Percentiles rank a stretch among this genome's conserved stretches.
These are phyloP conservation scores for Charanyca ferruginea DNA, from an alignment of 2,888 invertebrate genomes.

Conservation along the genomic window DNA sequence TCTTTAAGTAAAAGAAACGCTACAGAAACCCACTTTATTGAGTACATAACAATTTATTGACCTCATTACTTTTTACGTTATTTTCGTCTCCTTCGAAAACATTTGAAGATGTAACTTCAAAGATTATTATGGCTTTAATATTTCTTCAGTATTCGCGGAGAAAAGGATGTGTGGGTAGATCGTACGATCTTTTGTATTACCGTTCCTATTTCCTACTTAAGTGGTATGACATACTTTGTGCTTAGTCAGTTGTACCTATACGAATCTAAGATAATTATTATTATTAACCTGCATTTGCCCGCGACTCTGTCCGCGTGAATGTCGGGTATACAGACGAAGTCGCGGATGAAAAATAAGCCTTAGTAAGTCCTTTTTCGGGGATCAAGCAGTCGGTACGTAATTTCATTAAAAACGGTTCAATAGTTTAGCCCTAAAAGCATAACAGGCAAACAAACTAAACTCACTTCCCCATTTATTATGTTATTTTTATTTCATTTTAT, in stretches of 20 bases:
- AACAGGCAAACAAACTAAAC: too few relatives aligned
- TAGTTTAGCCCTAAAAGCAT: too few relatives aligned
- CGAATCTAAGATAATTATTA: too few relatives aligned
- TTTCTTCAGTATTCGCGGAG: constrained; percentile 30
- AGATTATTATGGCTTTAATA: constrained; percentile 47
- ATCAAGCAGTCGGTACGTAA: too few relatives aligned
- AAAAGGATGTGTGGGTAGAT: constrained; percentile 8
- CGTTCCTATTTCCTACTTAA: constrained; percentile 11
- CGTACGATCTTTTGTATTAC: not conserved
- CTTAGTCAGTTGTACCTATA: not conserved
- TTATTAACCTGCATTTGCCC: too few relatives aligned
- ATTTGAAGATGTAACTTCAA: constrained; percentile 57
- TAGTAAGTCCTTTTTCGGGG: too few relatives aligned
- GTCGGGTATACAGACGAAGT: too few relatives aligned
- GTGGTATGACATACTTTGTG: not conserved
- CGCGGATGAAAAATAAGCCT: too few relatives aligned
- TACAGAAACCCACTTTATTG: constrained; percentile 32
- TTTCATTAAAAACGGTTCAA: too few relatives aligned
- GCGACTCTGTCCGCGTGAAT: too few relatives aligned
- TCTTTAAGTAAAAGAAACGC: constrained; percentile 33
- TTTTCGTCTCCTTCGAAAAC: constrained; percentile 47
- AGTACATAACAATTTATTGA: constrained; percentile 56
- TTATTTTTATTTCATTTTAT: too few relatives aligned
- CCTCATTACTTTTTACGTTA: constrained; percentile 64
- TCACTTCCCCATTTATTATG: too few relatives aligned